Evolutionary conservation across 2,113 vertebrate genomes (phyloP).

Genomic region (Forbesichthys agassizii): DNA sequence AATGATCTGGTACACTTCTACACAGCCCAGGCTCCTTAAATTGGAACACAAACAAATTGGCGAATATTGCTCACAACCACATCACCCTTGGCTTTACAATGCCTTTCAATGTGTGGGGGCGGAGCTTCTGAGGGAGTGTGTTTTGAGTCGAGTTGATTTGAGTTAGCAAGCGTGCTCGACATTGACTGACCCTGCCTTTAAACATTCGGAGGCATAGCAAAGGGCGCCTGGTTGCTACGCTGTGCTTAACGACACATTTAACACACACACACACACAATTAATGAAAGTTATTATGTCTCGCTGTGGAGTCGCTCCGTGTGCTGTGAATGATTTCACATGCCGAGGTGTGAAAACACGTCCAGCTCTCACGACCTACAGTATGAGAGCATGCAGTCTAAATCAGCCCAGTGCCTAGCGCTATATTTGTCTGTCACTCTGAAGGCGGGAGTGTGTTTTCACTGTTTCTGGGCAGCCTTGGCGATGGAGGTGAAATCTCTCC

Average conservation of each 20-base stretch:
- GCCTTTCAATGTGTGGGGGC: too few relatives aligned
- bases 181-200: neutral
- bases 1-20: too few relatives aligned
- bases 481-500: constrained; percentile 13
- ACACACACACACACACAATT: constrained; percentile 10
- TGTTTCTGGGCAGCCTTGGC: constrained; percentile 15
- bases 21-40: too few relatives aligned
- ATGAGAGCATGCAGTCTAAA: neutral
- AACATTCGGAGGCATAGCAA: constrained; percentile 15
- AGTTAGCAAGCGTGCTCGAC: too few relatives aligned
- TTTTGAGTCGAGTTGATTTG: too few relatives aligned
- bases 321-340: constrained; percentile 22
- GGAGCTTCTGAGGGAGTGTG: too few relatives aligned
- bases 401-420: neutral
- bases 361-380: neutral
- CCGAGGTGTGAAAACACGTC: constrained; percentile 41
- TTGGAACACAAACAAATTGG: too few relatives aligned
- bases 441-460: constrained; percentile 23
- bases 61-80: too few relatives aligned
- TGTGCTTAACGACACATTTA: constrained; percentile 10
- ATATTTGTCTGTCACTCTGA: constrained; percentile 7
- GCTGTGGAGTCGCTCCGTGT: neutral
- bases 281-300: constrained; percentile 42
- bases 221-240: constrained; percentile 9
- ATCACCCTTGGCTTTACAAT: too few relatives aligned